Evolutionary conservation across 2,797 vertebrate genomes (phyloP), one percentile per base, ranked within the genome.

Genomic region (Rhinogobio ventralis): DNA sequence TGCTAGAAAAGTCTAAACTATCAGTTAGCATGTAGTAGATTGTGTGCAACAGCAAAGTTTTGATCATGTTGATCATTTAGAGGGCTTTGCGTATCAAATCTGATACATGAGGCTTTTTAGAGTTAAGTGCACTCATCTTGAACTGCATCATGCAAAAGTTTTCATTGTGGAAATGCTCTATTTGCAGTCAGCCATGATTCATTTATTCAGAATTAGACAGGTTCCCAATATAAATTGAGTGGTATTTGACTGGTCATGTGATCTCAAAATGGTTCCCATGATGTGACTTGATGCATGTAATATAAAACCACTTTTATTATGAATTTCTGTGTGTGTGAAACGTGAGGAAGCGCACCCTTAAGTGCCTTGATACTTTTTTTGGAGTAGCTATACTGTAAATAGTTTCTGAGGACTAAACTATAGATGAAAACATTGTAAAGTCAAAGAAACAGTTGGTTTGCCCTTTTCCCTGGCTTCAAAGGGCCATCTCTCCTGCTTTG

Each of bases 401-500:
- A 15, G 0, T 62, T 30, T 62, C 25, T 33, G 39, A 67, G 25
- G 5, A 15, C 14, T 67, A 9, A 42, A 66, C 36, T 66, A 7
- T 30, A 33, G 7, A 10, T 33, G 5, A 66, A 33, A 49, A 33
- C 53, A 46, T 23, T 62, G 14, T 60, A 5, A 71, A 55, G 49
- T 25, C 7, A 60, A 4, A 28, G 13, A 46, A 30, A 28, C 60
- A 28, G 75, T 76, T 49, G 53, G 69, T 45, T 57, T 73, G 79
- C 36, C 71, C 46, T 85, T 79, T 87, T 69, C 8, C 55, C 19
- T 1, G 73, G 36, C 87, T 90, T 86, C 74, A 87, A 84, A 87
- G 75, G 78, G 74, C 86, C 49, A 53, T 72, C 86, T 42, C 82
- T 66, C 85, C 77, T 81, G 89, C 90, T 90, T 93, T 88, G 93